phyloP scores from a whole-genome alignment of 2,888 invertebrate species.

The Aleiodes leptofemur region DNA sequence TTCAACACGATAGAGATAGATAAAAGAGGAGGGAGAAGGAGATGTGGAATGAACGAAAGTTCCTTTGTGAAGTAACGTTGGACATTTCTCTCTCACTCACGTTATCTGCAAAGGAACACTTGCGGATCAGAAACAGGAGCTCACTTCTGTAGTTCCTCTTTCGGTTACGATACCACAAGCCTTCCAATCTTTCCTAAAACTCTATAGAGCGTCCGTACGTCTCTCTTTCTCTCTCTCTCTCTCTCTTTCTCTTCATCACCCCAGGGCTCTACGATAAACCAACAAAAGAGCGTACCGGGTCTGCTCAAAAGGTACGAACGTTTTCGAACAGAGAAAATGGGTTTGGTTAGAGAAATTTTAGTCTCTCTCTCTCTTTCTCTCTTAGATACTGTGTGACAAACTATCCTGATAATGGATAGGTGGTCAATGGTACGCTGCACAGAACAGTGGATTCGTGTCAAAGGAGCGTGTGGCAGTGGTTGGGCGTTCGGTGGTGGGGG shows the following conservation, averaged over 20 bases:
- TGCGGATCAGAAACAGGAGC: conserved; percentile 45
- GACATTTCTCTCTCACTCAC: conserved; percentile 9
- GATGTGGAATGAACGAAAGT: not conserved
- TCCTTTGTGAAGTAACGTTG: conserved; percentile 22
- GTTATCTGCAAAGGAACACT: conserved; percentile 55
- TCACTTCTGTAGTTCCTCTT: conserved; percentile 23
- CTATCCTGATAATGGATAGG: conserved; percentile 70
- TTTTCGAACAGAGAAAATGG: conserved; percentile 37
- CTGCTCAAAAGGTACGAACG: conserved; percentile 13
- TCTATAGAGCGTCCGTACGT: conserved; percentile 3
- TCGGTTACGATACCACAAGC: conserved; percentile 27
- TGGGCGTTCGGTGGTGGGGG: not conserved
- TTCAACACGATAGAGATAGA: not conserved
- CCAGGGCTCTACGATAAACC: conserved; percentile 62
- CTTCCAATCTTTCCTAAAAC: conserved; percentile 51
- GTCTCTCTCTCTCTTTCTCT: not conserved
- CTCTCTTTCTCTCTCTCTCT: conserved; percentile 1
- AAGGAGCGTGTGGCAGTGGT: not conserved
- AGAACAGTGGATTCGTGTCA: not conserved
- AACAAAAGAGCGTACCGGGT: conserved; percentile 70
- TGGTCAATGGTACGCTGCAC: conserved; percentile 64
- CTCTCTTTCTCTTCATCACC: conserved; percentile 15
- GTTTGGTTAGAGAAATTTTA: conserved; percentile 23
- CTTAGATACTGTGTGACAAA: conserved; percentile 63
- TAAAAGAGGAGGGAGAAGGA: conserved; percentile 11